Base-by-base conservation (phyloP, 2,888 invertebrate genomes). In the Orthosia cruda region DNA sequence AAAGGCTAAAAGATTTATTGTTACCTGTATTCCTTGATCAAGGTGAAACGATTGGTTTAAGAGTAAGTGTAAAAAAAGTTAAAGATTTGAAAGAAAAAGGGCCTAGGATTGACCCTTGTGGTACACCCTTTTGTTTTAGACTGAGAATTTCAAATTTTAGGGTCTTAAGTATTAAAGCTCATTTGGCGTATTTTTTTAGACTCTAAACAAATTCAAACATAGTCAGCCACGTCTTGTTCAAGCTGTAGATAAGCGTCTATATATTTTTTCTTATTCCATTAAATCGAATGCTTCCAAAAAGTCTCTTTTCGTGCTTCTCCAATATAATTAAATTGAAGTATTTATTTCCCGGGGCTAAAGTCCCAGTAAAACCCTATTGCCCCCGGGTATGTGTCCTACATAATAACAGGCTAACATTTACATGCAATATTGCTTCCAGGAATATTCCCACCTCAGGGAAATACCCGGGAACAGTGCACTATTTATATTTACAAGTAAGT, bases 361-460 rank as follows among this genome's bases (percentile, higher is more conserved):
- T 45, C 15, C 20, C 55, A n/a, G 62, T 70, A 55, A 61, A 69
- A 13, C 75, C 40, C 26, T 61, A 57, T 20, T 64, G 47, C 61
- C 18, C 75, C 52, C 11, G 40, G 52, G 20, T 54, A 63, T 63
- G 45, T 54, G 59, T 80, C 58, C 57, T 74, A 78, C 58, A 81
- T 76, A 70, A 75, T 75, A 70, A 75, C 55, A 69, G 59, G 18
- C n/a, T 70, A 62, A 63, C 76, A 81, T 81, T 81, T 79, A 65
- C 76, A 79, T 75, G 65, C 81, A 62, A 54, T 59, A 47, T 70
- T 59, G 62, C 76, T 81, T 81, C 65, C 70, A 54, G 65, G 54
- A 69, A 75, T 81, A 50, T 76, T 75, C 5, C 15, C 49, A 71
- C 79, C 79, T 81, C 57, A 63, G 76, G 79, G 70, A 81, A 80